phyloP scores from a whole-genome alignment of 2,797 vertebrate species.

The Eupleurogrammus muticus region DNA sequence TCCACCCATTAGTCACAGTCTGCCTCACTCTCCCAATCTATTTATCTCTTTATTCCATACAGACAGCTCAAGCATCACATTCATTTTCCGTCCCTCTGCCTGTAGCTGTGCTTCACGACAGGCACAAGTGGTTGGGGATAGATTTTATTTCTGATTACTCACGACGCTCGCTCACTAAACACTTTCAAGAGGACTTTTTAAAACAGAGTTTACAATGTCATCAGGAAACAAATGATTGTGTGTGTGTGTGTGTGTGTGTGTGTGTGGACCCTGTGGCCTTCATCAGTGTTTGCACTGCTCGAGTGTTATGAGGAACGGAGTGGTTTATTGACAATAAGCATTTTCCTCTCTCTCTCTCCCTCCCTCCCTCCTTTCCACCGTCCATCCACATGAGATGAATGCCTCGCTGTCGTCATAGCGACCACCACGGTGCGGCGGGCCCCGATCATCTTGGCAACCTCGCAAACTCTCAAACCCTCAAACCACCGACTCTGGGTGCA shows the following conservation, averaged over 20 bases:
- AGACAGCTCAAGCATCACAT: conserved; percentile 28
- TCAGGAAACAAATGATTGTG: conserved; percentile 34
- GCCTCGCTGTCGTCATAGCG: conserved; percentile 69
- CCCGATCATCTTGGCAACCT: conserved; percentile 57
- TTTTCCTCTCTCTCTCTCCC: conserved; percentile 44
- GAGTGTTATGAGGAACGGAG: conserved; percentile 64
- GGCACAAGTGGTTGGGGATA: conserved; percentile 30
- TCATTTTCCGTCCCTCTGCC: conserved; percentile 32
- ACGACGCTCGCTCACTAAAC: conserved; percentile 36
- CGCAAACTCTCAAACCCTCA: conserved; percentile 43
- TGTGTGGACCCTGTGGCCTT: conserved; percentile 57
- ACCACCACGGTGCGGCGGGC: conserved; percentile 44
- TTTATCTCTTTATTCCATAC: conserved; percentile 31
- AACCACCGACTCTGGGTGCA: conserved; percentile 23
- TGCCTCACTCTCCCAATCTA: conserved; percentile 31
- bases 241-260: conserved; percentile 25
- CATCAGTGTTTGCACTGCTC: conserved; percentile 59
- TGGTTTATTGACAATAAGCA: conserved; percentile 70
- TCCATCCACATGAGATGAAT: conserved; percentile 62
- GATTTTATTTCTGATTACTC: conserved; percentile 46
- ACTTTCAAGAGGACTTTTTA: conserved; percentile 54
- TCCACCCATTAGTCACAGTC: conserved; percentile 73
- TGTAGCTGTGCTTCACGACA: conserved; percentile 18
- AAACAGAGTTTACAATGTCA: conserved; percentile 38
- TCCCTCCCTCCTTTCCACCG: conserved; percentile 33